These are phyloP conservation scores for Perca flavescens DNA, from an alignment of 2,113 vertebrate species.

Conservation along the genomic window DNA sequence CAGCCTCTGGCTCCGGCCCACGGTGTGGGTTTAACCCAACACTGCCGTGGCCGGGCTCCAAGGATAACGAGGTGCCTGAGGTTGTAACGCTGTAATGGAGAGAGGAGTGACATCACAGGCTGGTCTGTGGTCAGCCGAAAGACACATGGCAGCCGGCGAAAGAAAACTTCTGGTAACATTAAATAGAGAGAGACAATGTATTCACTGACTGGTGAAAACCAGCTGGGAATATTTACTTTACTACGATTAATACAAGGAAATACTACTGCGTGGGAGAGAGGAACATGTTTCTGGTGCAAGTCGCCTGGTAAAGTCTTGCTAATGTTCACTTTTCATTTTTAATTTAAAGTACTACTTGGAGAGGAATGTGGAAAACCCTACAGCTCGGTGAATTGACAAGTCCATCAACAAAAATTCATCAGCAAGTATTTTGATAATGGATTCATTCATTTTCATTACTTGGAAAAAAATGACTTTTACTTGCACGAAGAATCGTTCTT, in stretches of 20 bases:
- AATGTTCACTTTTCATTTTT: background rate
- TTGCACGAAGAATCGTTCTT: background rate
- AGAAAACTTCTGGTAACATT: slow-evolving; percentile 53
- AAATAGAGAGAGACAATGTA: slow-evolving; percentile 21
- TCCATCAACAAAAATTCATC: background rate
- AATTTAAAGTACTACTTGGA: background rate
- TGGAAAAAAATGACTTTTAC: background rate
- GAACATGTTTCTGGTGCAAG: background rate
- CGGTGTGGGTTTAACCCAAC: slow-evolving; percentile 60
- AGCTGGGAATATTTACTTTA: slow-evolving; percentile 51
- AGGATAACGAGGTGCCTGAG: slow-evolving; percentile 80
- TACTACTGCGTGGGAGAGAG: background rate
- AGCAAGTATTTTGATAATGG: background rate
- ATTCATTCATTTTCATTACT: background rate
- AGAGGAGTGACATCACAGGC: slow-evolving; percentile 67
- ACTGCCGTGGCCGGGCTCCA: slow-evolving; percentile 70
- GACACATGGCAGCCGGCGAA: slow-evolving; percentile 47
- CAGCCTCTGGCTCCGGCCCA: slow-evolving; percentile 55
- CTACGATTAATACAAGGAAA: slow-evolving; percentile 16
- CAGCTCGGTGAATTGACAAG: background rate
- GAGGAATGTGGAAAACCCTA: background rate
- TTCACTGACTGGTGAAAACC: slow-evolving; percentile 29
- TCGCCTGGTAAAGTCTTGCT: background rate
- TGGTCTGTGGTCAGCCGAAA: slow-evolving; percentile 62
- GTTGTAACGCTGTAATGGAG: slow-evolving; percentile 46